These are phyloP conservation scores for Cryptocheilus praepositus DNA, from an alignment of 2,888 invertebrate genomes.

Conservation along the genomic window DNA sequence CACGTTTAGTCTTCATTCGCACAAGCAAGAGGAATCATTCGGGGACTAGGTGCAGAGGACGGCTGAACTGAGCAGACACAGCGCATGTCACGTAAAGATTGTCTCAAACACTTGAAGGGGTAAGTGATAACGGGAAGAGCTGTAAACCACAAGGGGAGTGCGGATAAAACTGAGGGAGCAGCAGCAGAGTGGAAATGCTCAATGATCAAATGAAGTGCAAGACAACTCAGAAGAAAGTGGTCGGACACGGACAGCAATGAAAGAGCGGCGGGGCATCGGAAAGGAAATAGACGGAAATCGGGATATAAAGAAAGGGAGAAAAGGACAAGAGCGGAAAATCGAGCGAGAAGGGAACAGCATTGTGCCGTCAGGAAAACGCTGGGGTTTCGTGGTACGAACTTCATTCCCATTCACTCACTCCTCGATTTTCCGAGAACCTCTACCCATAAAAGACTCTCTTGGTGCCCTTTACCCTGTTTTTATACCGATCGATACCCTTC, in stretches of 20 bases:
- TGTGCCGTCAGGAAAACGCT: slow-evolving; percentile 45
- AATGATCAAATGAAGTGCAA: slow-evolving; percentile 37
- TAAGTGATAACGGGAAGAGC: too few species aligned
- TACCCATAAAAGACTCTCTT: slow-evolving; percentile 37
- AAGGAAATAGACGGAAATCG: slow-evolving; percentile 2
- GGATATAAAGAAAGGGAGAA: slow-evolving; percentile 1
- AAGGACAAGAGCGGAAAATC: slow-evolving; percentile 26
- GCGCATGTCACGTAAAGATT: too few species aligned
- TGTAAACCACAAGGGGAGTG: slow-evolving; percentile 20
- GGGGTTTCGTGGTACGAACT: slow-evolving; percentile 39
- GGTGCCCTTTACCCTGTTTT: slow-evolving; percentile 33
- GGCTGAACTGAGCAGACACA: too few species aligned
- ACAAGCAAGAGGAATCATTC: too few species aligned
- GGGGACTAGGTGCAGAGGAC: too few species aligned
- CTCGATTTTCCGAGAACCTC: slow-evolving; percentile 44
- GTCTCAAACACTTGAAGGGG: too few species aligned
- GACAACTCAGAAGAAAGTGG: not conserved
- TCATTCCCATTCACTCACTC: slow-evolving; percentile 39
- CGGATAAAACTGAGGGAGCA: slow-evolving; percentile 31
- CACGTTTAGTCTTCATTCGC: slow-evolving; percentile 16
- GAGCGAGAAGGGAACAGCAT: slow-evolving; percentile 43
- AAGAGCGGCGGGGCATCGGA: slow-evolving; percentile 13
- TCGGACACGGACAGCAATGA: not conserved
- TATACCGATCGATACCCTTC: slow-evolving; percentile 36
- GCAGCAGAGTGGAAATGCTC: slow-evolving; percentile 22